Base-by-base conservation (phyloP, 92 coral and sea anemone genomes). In the Epizoanthus scotinus region DNA sequence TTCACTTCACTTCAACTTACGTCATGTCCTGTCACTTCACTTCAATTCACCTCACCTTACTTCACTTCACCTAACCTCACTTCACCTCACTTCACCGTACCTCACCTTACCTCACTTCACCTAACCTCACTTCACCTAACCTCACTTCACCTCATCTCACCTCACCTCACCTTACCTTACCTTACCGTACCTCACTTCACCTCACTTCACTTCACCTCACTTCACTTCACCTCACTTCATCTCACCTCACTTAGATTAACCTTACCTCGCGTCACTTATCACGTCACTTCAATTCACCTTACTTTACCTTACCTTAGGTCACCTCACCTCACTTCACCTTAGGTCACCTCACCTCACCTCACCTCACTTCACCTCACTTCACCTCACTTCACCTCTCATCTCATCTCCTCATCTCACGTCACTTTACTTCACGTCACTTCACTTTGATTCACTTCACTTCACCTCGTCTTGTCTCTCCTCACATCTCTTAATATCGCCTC, bases 121-220 rank as follows among this genome's bases (percentile, higher is more conserved):
- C 22, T 17, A 8, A 36, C 70, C 19, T 28, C 61, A 60, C 28
- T 56, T 10, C 59, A 21, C 57, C 75, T 47, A 44, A 34, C 59
- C 50, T 49, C 72, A 80, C 70, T 22, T 21, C 62, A 22, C 57
- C 34, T 15, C 62, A 17, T 26, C 5, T 25, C 44, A 40, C 44
- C 44, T 38, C 44, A 4, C 44, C 6, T 2, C 8, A 5, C 3
- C 5, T 2, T 8, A 40, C 44, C 44, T 40, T 9, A 40, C 44
- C 44, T 21, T 13, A 53, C 10, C 14, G 47, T 64, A 64, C 73
- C 74, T 20, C 55, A 79, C 74, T 60, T 81, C 49, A 55, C 74
- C 12, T 64, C 50, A 65, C 52, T 25, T 47, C 63, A 64, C 84
- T 8, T 59, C 28, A 54, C 63, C 5, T 9, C 59, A 44, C 14